Evolutionary conservation across 2,888 invertebrate species (phyloP).

Genomic region (Stenodera caucasica): DNA sequence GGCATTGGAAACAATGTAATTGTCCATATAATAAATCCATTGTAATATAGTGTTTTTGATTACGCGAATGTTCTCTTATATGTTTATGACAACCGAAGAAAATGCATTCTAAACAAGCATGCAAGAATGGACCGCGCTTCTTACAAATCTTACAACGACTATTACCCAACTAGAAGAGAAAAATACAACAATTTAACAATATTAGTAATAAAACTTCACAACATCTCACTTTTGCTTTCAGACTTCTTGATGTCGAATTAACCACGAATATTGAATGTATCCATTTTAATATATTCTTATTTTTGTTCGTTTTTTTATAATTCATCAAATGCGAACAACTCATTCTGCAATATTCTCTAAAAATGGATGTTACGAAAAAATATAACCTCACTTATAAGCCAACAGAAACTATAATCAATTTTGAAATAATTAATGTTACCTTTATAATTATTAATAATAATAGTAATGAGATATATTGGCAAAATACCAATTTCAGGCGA

Average conservation of each 20-base stretch:
- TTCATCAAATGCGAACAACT: slow-evolving; percentile 75
- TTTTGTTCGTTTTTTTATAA: slow-evolving; percentile 73
- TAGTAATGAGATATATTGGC: no score
- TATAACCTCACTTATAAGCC: no score
- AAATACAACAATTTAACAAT: no score
- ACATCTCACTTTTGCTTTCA: slow-evolving; percentile 81
- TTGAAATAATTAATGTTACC: no score
- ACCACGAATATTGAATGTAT: slow-evolving; percentile 87
- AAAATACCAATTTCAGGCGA: no score
- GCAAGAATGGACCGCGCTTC: slow-evolving; percentile 75
- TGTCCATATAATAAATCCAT: slow-evolving; percentile 88
- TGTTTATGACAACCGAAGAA: slow-evolving; percentile 92
- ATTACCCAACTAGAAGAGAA: slow-evolving; percentile 20
- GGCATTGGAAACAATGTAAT: slow-evolving; percentile 86
- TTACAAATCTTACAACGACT: slow-evolving; percentile 75
- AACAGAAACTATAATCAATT: no score
- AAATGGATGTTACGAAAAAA: no score
- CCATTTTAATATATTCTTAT: slow-evolving; percentile 61
- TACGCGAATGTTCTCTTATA: slow-evolving; percentile 82
- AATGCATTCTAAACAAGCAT: slow-evolving; percentile 87
- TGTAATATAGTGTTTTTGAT: slow-evolving; percentile 80
- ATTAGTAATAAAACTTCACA: no score
- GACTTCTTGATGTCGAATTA: slow-evolving; percentile 76
- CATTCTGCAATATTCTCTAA: no score
- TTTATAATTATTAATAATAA: no score